These are phyloP conservation scores for Apogon talboti DNA, from an alignment of 2,797 vertebrate genomes.

Conservation along the genomic window DNA sequence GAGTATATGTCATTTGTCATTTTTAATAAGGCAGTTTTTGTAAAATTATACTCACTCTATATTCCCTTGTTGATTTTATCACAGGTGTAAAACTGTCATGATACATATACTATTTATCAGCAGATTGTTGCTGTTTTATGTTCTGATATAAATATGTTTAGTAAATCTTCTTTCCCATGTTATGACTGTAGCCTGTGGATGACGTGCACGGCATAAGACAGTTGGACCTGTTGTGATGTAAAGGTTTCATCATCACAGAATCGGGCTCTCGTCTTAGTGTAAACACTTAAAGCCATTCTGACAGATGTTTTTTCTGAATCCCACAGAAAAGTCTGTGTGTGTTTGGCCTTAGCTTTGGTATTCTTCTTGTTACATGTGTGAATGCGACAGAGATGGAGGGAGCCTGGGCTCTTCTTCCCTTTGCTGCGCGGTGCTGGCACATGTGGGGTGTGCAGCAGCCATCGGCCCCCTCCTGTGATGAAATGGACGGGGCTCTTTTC, in stretches of 20 bases:
- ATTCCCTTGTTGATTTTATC: no score
- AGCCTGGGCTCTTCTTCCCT: conserved; percentile 24
- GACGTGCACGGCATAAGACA: background rate
- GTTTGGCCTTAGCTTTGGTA: background rate
- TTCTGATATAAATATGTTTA: no score
- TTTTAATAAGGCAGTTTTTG: no score
- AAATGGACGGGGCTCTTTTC: conserved; percentile 65
- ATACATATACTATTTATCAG: no score
- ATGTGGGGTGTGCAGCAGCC: conserved; percentile 55
- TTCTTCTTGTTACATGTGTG: background rate
- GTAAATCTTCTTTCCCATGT: background rate
- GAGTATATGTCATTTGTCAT: no score
- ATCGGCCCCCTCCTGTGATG: conserved; percentile 60
- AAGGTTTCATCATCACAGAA: background rate
- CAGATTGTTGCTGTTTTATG: no score
- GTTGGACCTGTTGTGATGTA: background rate
- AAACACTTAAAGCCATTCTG: no score
- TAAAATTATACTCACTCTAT: no score
- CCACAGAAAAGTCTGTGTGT: no score
- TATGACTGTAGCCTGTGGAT: background rate
- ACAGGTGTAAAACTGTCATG: no score
- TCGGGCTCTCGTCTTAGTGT: no score
- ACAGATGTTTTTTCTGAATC: no score
- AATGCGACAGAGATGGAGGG: background rate
- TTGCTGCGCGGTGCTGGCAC: conserved; percentile 34